Conservation (phyloP, 2,113 vertebrate genomes). For the Rynchops niger region DNA sequence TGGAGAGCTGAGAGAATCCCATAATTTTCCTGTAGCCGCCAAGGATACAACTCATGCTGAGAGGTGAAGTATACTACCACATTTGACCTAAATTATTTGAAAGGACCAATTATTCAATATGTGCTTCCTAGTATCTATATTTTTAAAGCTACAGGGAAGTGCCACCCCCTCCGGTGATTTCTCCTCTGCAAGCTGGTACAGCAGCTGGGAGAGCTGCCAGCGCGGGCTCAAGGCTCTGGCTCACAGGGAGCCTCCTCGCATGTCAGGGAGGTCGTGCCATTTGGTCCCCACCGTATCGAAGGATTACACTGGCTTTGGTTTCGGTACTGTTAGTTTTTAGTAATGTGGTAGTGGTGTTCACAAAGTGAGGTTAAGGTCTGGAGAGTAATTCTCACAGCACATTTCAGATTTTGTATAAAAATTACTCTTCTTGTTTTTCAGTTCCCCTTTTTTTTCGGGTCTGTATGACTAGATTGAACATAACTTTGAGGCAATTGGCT, state of each 20-base stretch:
- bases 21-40: background rate
- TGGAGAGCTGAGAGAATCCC: background rate
- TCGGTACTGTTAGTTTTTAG: background rate
- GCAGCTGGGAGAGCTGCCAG: background rate
- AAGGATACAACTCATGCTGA: background rate
- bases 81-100: background rate
- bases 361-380: background rate
- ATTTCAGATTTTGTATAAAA: background rate
- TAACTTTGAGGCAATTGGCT: background rate
- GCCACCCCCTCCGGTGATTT: background rate
- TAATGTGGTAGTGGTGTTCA: background rate
- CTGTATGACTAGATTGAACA: background rate
- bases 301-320: background rate
- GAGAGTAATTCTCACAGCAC: background rate
- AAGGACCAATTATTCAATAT: background rate
- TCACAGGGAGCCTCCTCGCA: rapidly evolving
- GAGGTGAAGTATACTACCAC: background rate
- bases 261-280: rapidly evolving
- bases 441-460: background rate
- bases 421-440: background rate
- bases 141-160: background rate
- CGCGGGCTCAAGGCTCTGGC: rapidly evolving
- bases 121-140: background rate
- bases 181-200: background rate
- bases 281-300: background rate